Conservation (phyloP, 2,113 vertebrate species). For the Acrocephalus arundinaceus region DNA sequence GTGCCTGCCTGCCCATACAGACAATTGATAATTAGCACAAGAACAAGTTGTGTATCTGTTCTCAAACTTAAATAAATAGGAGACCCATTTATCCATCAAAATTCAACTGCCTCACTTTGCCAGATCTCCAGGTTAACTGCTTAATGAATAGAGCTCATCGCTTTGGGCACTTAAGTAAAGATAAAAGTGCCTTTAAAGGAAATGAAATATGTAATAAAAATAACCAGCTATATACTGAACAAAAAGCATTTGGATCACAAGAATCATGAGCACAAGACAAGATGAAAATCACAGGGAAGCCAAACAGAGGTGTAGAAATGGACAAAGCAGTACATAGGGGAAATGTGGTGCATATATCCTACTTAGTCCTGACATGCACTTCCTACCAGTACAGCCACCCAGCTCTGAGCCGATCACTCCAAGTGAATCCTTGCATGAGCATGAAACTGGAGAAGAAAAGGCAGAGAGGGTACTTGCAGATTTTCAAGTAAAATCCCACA, state of each 20-base stretch:
- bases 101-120: not conserved
- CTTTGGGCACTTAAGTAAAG: not conserved
- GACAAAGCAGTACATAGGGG: accelerated
- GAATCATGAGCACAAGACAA: not conserved
- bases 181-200: not conserved
- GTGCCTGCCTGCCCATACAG: not conserved
- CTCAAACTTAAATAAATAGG: slow-evolving; percentile 44
- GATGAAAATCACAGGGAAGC: not conserved
- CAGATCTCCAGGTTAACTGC: slow-evolving; percentile 3
- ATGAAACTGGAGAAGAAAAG: not conserved
- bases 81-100: slow-evolving; percentile 24
- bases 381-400: not conserved
- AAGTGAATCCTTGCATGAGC: not conserved
- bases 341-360: not conserved
- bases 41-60: slow-evolving; percentile 50
- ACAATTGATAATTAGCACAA: slow-evolving; percentile 61
- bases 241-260: not conserved
- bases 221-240: not conserved
- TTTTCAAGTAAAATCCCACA: not conserved
- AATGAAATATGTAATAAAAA: not conserved
- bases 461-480: not conserved
- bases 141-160: not conserved
- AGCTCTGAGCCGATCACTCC: not conserved
- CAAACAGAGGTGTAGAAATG: not conserved
- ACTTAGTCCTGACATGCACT: not conserved